These are phyloP conservation scores for Ennomos quercinarius DNA, from an alignment of 2,888 invertebrate species.

Conservation along the genomic window DNA sequence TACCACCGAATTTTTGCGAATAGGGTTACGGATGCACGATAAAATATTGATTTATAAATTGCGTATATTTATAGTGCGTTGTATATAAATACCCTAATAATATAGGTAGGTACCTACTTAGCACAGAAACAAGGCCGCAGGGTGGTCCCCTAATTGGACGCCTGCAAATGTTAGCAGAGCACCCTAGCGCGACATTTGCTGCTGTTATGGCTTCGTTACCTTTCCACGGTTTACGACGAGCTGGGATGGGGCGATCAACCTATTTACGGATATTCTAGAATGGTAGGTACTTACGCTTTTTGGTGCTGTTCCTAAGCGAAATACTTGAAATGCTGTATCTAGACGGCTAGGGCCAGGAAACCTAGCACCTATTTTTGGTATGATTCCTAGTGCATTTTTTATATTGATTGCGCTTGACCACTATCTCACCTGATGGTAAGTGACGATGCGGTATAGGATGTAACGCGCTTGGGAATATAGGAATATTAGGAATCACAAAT, in stretches of 20 bases:
- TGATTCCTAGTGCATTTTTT: no score
- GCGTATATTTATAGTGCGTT: neutral
- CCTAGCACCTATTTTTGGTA: no score
- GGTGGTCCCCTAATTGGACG: slow-evolving; percentile 69
- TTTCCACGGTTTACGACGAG: slow-evolving; percentile 54
- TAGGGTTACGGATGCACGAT: no score
- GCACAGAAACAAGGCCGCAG: slow-evolving; percentile 44
- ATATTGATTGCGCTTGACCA: no score
- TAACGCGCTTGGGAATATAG: no score
- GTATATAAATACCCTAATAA: neutral
- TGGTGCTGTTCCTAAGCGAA: slow-evolving; percentile 4
- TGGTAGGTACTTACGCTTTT: slow-evolving; percentile 1
- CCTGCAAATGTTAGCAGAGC: slow-evolving; percentile 72
- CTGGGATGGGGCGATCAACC: slow-evolving; percentile 41
- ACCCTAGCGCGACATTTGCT: slow-evolving; percentile 74
- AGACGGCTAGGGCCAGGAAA: no score
- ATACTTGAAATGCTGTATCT: neutral
- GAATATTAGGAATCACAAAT: no score
- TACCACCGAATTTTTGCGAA: no score
- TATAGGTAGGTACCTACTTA: slow-evolving; percentile 4
- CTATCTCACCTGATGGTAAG: no score
- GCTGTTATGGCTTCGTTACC: slow-evolving; percentile 61
- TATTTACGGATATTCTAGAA: slow-evolving; percentile 32
- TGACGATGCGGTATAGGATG: no score
- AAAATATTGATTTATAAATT: no score